Percentiles rank a stretch among this genome's conserved stretches.
phyloP scores from a whole-genome alignment of 2,113 vertebrate species.

The Hydrolagus affinis region DNA sequence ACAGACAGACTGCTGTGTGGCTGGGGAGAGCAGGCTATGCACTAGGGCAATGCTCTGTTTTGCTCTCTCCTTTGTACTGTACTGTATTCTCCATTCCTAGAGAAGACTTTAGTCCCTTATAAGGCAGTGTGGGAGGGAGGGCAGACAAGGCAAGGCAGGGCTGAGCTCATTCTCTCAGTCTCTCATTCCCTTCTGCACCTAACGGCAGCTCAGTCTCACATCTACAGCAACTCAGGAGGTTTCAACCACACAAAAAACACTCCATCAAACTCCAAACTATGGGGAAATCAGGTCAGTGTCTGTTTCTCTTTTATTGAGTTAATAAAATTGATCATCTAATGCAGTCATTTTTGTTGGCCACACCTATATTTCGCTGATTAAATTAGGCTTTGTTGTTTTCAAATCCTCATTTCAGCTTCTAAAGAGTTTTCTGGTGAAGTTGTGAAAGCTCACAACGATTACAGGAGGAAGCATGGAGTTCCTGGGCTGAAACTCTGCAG shows the following conservation, averaged over 20 bases:
- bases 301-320: not conserved
- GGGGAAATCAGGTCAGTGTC: slow-evolving; percentile 21
- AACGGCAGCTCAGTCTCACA: no score
- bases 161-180: not conserved
- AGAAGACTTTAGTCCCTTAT: not conserved
- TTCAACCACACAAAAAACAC: not conserved
- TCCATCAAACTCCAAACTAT: not conserved
- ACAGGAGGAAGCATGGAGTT: slow-evolving; percentile 75
- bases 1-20: no score
- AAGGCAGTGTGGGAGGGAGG: not conserved
- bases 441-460: slow-evolving; percentile 80
- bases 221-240: not conserved
- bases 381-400: not conserved
- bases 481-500: slow-evolving; percentile 76
- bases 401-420: slow-evolving; percentile 64
- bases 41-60: no score
- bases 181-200: not conserved
- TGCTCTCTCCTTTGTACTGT: no score
- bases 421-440: slow-evolving; percentile 81
- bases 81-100: not conserved
- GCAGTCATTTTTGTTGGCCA: no score
- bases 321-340: not conserved
- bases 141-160: not conserved
- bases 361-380: no score
- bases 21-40: no score